A percentile compares a stretch with the other conserved stretches of the same genome.
Conservation (phyloP, 2,113 vertebrate genomes). For the Perccottus glenii region DNA sequence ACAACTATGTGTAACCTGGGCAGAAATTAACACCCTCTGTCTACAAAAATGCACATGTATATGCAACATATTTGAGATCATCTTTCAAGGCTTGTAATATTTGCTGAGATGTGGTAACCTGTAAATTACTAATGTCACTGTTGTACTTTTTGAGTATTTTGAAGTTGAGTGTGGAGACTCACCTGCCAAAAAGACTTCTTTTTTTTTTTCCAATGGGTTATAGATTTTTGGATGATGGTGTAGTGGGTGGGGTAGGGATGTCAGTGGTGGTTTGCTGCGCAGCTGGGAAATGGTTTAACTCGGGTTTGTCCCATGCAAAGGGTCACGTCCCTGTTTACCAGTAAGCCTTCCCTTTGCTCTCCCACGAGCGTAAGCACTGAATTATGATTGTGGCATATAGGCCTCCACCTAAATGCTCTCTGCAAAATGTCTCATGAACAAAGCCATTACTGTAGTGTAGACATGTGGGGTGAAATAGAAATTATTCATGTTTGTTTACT, state of each 20-base stretch:
- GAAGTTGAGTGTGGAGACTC: constrained; percentile 25
- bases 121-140: constrained; percentile 9
- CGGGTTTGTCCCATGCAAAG: constrained; percentile 39
- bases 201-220: neutral
- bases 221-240: neutral
- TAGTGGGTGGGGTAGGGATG: neutral
- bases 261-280: constrained; percentile 34
- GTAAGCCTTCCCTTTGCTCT: constrained; percentile 23
- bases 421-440: neutral
- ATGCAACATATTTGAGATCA: constrained; percentile 54
- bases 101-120: constrained; percentile 25
- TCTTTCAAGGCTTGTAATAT: constrained; percentile 31
- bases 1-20: constrained; percentile 58
- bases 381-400: constrained; percentile 15
- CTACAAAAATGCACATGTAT: constrained; percentile 43
- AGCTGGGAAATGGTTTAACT: constrained; percentile 49
- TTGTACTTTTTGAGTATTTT: constrained; percentile 2
- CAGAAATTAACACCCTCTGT: constrained; percentile 46
- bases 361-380: constrained; percentile 33
- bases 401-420: neutral
- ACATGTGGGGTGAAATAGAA: too few species aligned
- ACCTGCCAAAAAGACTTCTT: neutral
- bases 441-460: neutral
- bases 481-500: too few species aligned
- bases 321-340: constrained; percentile 42